Evolutionary conservation across 2,797 vertebrate genomes (phyloP).

Genomic region (Choloepus didactylus): DNA sequence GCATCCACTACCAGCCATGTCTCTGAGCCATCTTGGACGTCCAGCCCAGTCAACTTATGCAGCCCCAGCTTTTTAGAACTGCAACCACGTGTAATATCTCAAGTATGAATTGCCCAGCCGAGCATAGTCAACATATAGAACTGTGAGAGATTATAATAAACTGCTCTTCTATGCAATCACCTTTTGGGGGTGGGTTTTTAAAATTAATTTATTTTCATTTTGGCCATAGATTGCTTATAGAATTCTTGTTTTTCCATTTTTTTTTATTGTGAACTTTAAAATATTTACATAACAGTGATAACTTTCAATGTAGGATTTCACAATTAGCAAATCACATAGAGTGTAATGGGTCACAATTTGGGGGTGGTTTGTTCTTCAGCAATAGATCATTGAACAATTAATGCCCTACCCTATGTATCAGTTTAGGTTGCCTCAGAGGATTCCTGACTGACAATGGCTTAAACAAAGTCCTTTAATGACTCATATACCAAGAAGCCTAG

Average conservation of each 20-base stretch:
- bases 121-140: not conserved
- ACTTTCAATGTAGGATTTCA: too few species aligned
- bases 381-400: not conserved
- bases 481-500: not conserved
- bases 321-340: too few species aligned
- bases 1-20: not conserved
- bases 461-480: not conserved
- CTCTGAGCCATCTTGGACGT: not conserved
- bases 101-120: not conserved
- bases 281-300: too few species aligned
- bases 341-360: too few species aligned
- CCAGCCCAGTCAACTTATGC: not conserved
- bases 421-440: not conserved
- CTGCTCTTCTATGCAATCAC: not conserved
- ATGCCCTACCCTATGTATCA: not conserved
- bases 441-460: not conserved
- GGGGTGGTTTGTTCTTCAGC: not conserved
- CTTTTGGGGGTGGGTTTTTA: not conserved
- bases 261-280: too few species aligned
- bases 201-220: too few species aligned
- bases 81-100: not conserved
- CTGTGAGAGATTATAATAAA: not conserved
- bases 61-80: not conserved
- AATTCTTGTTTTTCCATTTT: too few species aligned
- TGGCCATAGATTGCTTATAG: too few species aligned